These are phyloP conservation scores for Drosophila greeni DNA, from an alignment of 2,888 invertebrate genomes.

Conservation along the genomic window DNA sequence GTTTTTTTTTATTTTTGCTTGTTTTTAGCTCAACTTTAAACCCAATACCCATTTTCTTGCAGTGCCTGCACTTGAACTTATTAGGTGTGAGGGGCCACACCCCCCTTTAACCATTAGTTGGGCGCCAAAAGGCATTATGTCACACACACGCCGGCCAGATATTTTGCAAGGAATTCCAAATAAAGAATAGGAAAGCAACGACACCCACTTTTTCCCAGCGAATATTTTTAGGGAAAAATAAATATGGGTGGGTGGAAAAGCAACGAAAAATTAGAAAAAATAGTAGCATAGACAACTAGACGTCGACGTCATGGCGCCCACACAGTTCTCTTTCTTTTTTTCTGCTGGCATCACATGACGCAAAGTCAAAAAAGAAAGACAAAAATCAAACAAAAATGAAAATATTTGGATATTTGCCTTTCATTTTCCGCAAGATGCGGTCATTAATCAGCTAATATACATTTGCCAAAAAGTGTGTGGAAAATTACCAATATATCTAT, in stretches of 20 bases:
- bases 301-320: slow-evolving; percentile 68
- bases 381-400: slow-evolving; percentile 37
- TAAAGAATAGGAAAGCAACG: slow-evolving; percentile 17
- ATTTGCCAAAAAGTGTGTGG: slow-evolving; percentile 34
- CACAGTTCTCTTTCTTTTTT: slow-evolving; percentile 33
- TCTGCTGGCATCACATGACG: slow-evolving; percentile 60
- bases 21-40: not conserved
- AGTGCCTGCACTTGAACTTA: slow-evolving; percentile 14
- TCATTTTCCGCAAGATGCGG: slow-evolving; percentile 33
- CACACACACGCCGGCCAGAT: slow-evolving; percentile 5
- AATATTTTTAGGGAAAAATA: slow-evolving; percentile 12
- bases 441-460: slow-evolving; percentile 51
- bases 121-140: slow-evolving; percentile 19
- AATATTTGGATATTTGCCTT: slow-evolving; percentile 22
- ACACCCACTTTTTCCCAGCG: slow-evolving; percentile 26
- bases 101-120: slow-evolving; percentile 2
- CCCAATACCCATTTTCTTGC: not conserved
- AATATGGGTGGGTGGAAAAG: slow-evolving; percentile 6
- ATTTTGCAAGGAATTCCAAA: slow-evolving; percentile 25
- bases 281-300: slow-evolving; percentile 23
- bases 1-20: no score
- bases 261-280: not conserved
- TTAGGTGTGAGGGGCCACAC: not conserved
- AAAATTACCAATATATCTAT: slow-evolving; percentile 47
- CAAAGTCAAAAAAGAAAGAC: slow-evolving; percentile 42